Percentiles rank a stretch among this genome's conserved stretches.
phyloP scores from a whole-genome alignment of 1,140 invertebrate species.

The Chymomyza costata region DNA sequence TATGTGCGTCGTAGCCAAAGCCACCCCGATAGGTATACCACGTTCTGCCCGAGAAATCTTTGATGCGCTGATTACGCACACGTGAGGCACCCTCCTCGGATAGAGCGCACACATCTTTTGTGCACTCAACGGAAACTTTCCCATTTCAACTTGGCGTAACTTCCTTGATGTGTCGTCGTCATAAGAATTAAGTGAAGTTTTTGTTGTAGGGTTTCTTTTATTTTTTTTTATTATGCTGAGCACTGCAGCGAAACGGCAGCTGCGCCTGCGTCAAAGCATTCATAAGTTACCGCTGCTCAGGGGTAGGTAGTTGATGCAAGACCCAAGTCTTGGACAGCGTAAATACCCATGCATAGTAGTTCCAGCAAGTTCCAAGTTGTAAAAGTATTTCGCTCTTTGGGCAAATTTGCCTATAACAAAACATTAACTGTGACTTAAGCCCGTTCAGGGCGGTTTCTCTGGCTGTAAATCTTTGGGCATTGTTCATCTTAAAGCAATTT shows the following conservation, averaged over 20 bases:
- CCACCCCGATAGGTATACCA: too few species aligned
- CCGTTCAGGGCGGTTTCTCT: constrained; percentile 41
- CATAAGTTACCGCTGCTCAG: constrained; percentile 1
- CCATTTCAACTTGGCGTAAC: constrained; percentile 10
- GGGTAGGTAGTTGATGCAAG: constrained; percentile 19
- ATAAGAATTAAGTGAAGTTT: too few species aligned
- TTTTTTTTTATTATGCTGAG: constrained; percentile 21
- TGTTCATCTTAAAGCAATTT: constrained; percentile 2
- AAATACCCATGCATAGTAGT: constrained; percentile 46
- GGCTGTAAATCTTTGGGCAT: constrained; percentile 25
- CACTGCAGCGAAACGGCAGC: constrained; percentile 34
- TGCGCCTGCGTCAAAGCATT: constrained; percentile 37
- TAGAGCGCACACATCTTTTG: constrained; percentile 8
- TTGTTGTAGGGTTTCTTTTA: too few species aligned
- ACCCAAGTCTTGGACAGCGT: too few species aligned
- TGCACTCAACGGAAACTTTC: constrained; percentile 47
- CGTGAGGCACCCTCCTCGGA: constrained; percentile 33
- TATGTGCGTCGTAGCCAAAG: too few species aligned
- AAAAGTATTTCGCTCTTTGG: constrained; percentile 8
- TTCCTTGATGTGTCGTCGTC: too few species aligned
- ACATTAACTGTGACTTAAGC: constrained; percentile 44
- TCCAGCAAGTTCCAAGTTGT: too few species aligned
- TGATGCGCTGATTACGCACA: constrained; percentile 46
- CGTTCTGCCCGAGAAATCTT: too few species aligned
- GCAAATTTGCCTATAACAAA: constrained; percentile 14